Percentiles rank a stretch among this genome's conserved stretches.
Conservation (phyloP, 35 echinoderm and acorn worm species). For the Apostichopus parvimensis region DNA sequence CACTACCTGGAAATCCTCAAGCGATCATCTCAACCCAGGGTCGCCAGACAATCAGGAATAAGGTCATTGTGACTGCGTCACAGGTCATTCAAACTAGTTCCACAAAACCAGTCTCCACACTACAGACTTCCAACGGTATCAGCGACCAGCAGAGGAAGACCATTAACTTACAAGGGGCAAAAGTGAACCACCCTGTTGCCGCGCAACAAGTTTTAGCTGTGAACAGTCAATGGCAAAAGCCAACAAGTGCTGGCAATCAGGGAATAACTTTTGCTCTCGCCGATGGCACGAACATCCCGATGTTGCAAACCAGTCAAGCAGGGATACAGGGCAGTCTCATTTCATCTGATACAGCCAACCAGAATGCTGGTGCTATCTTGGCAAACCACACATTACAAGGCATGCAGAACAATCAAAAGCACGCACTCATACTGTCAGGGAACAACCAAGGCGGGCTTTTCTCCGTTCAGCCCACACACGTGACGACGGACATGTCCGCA, state of each 20-base stretch:
- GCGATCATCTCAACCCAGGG: slow-evolving; percentile 45
- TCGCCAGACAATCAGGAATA: slow-evolving; percentile 18
- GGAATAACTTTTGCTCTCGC: slow-evolving; percentile 20
- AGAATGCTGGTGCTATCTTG: neutral
- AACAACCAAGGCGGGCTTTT: slow-evolving; percentile 34
- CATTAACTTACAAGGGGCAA: slow-evolving; percentile 31
- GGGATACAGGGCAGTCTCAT: slow-evolving; percentile 7
- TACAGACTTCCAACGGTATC: slow-evolving; percentile 27
- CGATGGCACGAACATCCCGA: neutral
- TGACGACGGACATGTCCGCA: neutral
- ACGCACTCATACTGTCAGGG: slow-evolving; percentile 7
- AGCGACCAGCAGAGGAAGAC: slow-evolving; percentile 30
- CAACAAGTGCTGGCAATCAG: neutral
- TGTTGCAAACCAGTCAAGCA: neutral
- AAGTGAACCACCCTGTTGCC: slow-evolving; percentile 11
- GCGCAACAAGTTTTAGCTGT: neutral
- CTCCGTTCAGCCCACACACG: slow-evolving; percentile 5
- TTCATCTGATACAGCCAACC: slow-evolving; percentile 1
- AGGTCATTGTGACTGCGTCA: slow-evolving; percentile 39
- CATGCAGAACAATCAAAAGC: neutral
- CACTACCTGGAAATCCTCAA: slow-evolving; percentile 45
- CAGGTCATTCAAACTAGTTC: slow-evolving; percentile 6
- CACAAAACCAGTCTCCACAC: neutral
- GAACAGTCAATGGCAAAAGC: slow-evolving; percentile 18
- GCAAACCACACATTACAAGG: neutral